Evolutionary conservation across 2,797 vertebrate species (phyloP).

Genomic region (Hylomyscus alleni): DNA sequence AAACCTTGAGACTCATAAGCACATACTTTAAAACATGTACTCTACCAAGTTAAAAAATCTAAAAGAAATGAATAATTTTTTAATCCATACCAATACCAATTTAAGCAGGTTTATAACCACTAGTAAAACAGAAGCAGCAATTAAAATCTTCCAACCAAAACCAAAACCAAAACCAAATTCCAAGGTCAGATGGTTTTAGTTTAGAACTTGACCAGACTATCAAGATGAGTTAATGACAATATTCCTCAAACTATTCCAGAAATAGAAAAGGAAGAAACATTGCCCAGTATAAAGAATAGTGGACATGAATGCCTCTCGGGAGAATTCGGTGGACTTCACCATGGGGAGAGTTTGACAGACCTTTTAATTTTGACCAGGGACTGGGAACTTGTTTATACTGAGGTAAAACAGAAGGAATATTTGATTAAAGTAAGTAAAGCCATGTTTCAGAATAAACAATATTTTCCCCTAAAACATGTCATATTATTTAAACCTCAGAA

Average conservation of each 20-base stretch:
- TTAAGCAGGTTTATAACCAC: background rate
- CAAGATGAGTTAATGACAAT: background rate
- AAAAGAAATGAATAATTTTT: background rate
- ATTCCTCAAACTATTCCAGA: background rate
- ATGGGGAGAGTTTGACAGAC: background rate
- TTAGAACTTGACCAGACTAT: background rate
- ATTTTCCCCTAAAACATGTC: background rate
- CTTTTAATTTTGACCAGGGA: background rate
- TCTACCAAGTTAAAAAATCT: background rate
- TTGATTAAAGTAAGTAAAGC: background rate
- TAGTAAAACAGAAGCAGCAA: background rate
- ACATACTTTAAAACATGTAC: background rate
- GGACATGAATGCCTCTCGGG: background rate
- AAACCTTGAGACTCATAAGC: background rate
- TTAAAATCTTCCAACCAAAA: background rate
- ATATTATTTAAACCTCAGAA: background rate
- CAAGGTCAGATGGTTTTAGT: background rate
- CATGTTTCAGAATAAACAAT: background rate
- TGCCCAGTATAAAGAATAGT: background rate
- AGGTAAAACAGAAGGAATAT: background rate
- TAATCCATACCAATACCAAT: background rate
- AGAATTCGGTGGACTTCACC: background rate
- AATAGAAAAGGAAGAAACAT: background rate
- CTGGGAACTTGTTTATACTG: background rate
- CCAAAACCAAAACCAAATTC: background rate